Conservation (phyloP, 92 coral and sea anemone species). For the Plumapathes pennacea region DNA sequence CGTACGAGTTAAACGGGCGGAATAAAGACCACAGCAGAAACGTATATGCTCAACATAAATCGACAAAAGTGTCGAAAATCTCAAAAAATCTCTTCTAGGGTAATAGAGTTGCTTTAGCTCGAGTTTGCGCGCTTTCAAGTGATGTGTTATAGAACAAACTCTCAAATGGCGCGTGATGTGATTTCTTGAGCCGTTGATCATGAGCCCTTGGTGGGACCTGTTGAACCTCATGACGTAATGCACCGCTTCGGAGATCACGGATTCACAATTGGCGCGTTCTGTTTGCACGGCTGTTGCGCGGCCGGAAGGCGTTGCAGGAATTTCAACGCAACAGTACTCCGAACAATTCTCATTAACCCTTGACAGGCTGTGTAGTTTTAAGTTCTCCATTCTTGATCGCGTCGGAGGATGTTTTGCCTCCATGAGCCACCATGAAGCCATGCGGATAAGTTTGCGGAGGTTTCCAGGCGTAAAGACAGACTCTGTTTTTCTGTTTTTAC, state of each 20-base stretch:
- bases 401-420: slow-evolving; percentile 33
- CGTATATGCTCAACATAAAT: no score
- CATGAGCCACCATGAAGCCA: slow-evolving; percentile 58
- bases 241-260: slow-evolving; percentile 8
- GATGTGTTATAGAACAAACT: no score
- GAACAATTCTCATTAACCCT: neutral
- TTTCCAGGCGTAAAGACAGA: no score
- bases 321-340: slow-evolving; percentile 49
- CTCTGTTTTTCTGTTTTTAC: slow-evolving; percentile 15
- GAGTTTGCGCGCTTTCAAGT: no score
- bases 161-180: no score
- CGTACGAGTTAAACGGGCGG: no score
- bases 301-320: slow-evolving; percentile 6
- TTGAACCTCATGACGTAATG: slow-evolving; percentile 68
- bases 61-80: no score
- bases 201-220: no score
- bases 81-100: no score
- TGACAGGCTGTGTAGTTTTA: slow-evolving; percentile 6
- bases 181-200: no score
- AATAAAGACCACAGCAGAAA: no score
- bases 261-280: slow-evolving; percentile 2
- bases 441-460: slow-evolving; percentile 61
- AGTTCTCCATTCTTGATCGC: slow-evolving; percentile 12
- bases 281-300: slow-evolving; percentile 20
- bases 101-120: no score